Percentiles rank a stretch among this genome's conserved stretches.
phyloP scores from a whole-genome alignment of 1,140 invertebrate genomes.

The Drosophila virilis region DNA sequence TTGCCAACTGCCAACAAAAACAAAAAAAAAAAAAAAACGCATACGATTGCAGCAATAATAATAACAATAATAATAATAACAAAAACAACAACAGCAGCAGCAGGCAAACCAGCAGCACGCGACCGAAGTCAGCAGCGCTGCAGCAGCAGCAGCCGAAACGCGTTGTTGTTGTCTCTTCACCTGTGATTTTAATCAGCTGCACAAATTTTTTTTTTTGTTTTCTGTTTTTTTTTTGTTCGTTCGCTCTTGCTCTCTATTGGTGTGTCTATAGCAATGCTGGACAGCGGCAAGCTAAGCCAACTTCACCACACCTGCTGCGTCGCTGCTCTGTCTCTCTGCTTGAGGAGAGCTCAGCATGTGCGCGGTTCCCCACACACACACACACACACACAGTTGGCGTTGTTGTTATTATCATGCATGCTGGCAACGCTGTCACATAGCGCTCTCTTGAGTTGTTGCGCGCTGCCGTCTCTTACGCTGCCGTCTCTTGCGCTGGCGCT shows the following conservation, averaged over 20 bases:
- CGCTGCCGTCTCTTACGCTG: not conserved
- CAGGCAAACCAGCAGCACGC: constrained; percentile 24
- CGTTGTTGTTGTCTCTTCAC: constrained; percentile 55
- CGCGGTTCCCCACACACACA: constrained; percentile 21
- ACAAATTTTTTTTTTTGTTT: constrained; percentile 24
- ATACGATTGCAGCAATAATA: constrained; percentile 37
- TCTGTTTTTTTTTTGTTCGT: constrained; percentile 38
- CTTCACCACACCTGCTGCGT: constrained; percentile 80
- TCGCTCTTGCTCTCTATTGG: constrained; percentile 31
- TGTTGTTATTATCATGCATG: constrained; percentile 7
- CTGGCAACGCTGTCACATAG: constrained; percentile 55
- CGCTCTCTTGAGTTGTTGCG: constrained; percentile 9
- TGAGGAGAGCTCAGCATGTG: constrained; percentile 16
- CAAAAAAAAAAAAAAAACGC: constrained; percentile 40
- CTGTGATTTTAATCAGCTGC: constrained; percentile 78
- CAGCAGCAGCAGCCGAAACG: constrained; percentile 25
- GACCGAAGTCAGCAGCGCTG: constrained; percentile 21
- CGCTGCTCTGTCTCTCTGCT: constrained; percentile 52
- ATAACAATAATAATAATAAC: constrained; percentile 9
- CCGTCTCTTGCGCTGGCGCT: not conserved
- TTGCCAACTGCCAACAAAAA: constrained; percentile 54
- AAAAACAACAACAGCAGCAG: constrained; percentile 13
- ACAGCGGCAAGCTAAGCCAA: constrained; percentile 43
- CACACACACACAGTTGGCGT: not conserved
- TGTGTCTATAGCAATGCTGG: constrained; percentile 18